phyloP scores from a whole-genome alignment of 2,888 invertebrate species.

The Unio delphinus region DNA sequence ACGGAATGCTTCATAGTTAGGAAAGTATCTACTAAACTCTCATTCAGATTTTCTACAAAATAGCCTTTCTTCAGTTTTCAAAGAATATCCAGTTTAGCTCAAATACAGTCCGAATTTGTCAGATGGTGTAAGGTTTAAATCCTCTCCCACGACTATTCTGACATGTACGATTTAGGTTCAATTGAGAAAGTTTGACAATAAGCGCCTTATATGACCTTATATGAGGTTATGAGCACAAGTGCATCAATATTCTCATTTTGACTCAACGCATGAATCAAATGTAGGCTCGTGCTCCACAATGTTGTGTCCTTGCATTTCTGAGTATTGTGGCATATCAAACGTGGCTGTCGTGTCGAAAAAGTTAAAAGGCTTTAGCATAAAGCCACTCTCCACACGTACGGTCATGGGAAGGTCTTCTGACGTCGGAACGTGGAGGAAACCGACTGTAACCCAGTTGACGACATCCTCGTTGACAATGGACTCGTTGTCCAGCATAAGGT shows the following conservation, averaged over 20 bases:
- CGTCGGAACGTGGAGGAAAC: constrained; percentile 50
- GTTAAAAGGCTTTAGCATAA: constrained; percentile 44
- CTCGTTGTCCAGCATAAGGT: constrained; percentile 36
- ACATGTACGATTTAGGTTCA: too few species aligned
- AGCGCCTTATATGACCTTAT: too few species aligned
- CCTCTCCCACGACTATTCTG: too few species aligned
- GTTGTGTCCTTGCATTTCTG: constrained; percentile 19
- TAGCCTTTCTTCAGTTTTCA: too few species aligned
- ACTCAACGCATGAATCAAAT: constrained; percentile 24
- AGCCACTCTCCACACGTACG: constrained; percentile 38
- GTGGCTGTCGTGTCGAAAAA: constrained; percentile 46
- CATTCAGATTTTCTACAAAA: too few species aligned
- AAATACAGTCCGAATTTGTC: too few species aligned
- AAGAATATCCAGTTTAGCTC: too few species aligned
- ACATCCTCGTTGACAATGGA: constrained; percentile 42
- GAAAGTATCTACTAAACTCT: too few species aligned
- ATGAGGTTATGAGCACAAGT: constrained; percentile 4
- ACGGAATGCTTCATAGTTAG: too few species aligned
- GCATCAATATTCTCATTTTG: constrained; percentile 16
- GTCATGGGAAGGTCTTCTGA: constrained; percentile 54
- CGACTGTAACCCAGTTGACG: constrained; percentile 47
- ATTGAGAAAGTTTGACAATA: too few species aligned
- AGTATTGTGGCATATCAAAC: constrained; percentile 46
- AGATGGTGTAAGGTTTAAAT: too few species aligned
- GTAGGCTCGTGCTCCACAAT: constrained; percentile 23